phyloP scores from a whole-genome alignment of 2,113 vertebrate species.

The Sphaerodactylus townsendi region DNA sequence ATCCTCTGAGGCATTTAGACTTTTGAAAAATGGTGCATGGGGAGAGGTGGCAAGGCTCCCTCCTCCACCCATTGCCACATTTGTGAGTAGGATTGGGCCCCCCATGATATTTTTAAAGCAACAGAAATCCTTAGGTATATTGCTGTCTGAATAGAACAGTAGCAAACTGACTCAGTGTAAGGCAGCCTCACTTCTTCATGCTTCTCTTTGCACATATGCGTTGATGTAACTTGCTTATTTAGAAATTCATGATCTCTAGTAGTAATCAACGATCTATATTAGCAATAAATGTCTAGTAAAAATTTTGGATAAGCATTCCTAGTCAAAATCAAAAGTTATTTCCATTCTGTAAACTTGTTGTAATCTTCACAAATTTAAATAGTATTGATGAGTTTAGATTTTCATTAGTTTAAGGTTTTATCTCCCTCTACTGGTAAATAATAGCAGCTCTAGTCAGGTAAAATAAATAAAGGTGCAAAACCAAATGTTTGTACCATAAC shows the following conservation, averaged over 20 bases:
- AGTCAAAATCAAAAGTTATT: accelerated
- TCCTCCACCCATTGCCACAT: no score
- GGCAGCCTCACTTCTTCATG: neutral
- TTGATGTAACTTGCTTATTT: neutral
- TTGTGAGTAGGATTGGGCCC: no score
- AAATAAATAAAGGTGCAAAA: neutral
- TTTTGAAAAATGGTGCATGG: no score
- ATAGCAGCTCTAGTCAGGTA: neutral
- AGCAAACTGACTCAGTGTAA: no score
- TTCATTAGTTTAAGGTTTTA: neutral
- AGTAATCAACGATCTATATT: neutral
- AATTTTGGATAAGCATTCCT: accelerated
- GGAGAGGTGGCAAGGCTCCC: no score
- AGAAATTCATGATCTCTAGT: neutral
- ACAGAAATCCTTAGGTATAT: no score
- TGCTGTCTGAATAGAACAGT: no score
- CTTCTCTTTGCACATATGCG: neutral
- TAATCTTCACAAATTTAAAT: accelerated
- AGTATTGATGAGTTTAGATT: accelerated
- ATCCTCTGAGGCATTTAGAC: no score
- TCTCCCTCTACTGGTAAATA: slow-evolving; percentile 1
- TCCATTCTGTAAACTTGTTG: neutral
- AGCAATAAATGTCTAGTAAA: neutral
- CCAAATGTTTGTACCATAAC: neutral
- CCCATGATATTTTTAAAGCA: no score